Evolutionary conservation across 2,888 invertebrate species (phyloP).

Genomic region (Parnassius orleans): DNA sequence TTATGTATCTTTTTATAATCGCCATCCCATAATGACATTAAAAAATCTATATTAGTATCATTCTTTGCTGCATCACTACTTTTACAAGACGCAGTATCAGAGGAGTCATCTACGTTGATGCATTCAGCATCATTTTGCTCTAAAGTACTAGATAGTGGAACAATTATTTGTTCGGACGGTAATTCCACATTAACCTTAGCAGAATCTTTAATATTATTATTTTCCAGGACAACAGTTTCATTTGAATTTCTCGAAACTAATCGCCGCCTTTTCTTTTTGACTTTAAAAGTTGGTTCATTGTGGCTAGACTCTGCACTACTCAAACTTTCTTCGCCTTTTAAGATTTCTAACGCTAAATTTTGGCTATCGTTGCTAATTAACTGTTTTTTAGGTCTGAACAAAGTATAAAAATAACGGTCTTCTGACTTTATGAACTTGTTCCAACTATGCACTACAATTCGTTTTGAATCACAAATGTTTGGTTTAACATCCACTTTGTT

Average conservation of each 20-base stretch:
- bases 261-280: slow-evolving; percentile 38
- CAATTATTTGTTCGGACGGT: neutral
- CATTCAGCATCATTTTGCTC: slow-evolving; percentile 40
- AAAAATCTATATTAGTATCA: slow-evolving; percentile 23
- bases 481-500: slow-evolving; percentile 49
- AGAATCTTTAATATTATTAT: slow-evolving; percentile 27
- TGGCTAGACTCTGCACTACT: slow-evolving; percentile 37
- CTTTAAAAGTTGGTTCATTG: slow-evolving; percentile 34
- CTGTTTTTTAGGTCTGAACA: slow-evolving; percentile 39
- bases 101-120: slow-evolving; percentile 57
- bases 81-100: slow-evolving; percentile 45
- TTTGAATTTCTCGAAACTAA: slow-evolving; percentile 45
- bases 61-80: slow-evolving; percentile 28
- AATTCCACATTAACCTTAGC: slow-evolving; percentile 22
- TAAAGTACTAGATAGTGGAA: slow-evolving; percentile 15
- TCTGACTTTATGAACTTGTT: slow-evolving; percentile 48
- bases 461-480: slow-evolving; percentile 49
- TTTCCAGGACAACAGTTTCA: slow-evolving; percentile 41
- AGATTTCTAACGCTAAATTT: neutral
- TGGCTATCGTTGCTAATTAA: neutral
- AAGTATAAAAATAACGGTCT: slow-evolving; percentile 43
- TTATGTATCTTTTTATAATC: slow-evolving; percentile 48
- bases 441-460: slow-evolving; percentile 46
- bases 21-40: slow-evolving; percentile 29
- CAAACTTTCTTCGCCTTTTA: slow-evolving; percentile 3